Evolutionary conservation across 1,140 invertebrate genomes (phyloP), one percentile per base, ranked within the genome.

Genomic region (Lepidurus packardi): DNA sequence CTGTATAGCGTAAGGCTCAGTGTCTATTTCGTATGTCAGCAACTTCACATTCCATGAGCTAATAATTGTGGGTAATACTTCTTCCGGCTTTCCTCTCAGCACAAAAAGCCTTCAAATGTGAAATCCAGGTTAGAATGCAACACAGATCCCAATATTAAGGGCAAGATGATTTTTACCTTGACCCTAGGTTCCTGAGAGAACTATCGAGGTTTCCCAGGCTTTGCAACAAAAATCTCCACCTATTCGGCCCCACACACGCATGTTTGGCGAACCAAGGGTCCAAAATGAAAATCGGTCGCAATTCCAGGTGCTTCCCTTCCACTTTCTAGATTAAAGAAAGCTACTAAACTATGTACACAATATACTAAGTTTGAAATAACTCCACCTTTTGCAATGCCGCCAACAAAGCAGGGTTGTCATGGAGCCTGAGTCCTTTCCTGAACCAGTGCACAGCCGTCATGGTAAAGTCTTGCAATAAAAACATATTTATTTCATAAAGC

Each of bases 331-430:
- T 78, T 3, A 13, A 24, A 42, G 16, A 76, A 77, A 47, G 44
- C 42, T 44, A 74, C 24, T 42, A 75, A 76, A 25, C 13, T 47
- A 13, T 24, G 74, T 34, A 74, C 73, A 0, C 10, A 34, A 42
- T n/a, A 76, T 47, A 13, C 4, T 24, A 42, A n/a, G 25, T 45
- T 75, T 73, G 42, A 45, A 43, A 9, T 41, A 21, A 43, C 24
- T 74, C 21, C 24, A 21, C 25, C 24, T 21, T 21, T 43, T 13
- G n/a, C 25, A 76, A 41, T 0, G 90, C 90, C 41, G 87, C 85
- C 13, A 89, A 81, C n/a, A 92, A 79, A 0, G 91, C 88, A 1
- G 91, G 90, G 84, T 92, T 92, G 83, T 93, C 91, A 83, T 93
- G 91, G 1, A 93, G 85, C 13, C 91, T 86, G 25, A 92, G 82